Evolutionary conservation across 2,797 vertebrate species (phyloP).

Genomic region (Babyrousa celebensis): DNA sequence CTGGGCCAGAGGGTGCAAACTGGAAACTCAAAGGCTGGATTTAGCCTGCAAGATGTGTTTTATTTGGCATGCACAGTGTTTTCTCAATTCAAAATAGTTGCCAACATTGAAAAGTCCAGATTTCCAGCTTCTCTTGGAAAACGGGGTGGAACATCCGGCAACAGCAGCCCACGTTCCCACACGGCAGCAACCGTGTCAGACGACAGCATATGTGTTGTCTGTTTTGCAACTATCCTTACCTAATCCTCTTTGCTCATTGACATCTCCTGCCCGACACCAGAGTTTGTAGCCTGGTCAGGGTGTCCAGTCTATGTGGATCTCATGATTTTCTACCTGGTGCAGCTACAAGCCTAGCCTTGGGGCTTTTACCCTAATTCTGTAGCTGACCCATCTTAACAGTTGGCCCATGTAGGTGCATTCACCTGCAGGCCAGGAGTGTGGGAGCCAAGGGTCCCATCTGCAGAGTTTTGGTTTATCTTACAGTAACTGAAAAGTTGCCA

Average conservation of each 20-base stretch:
- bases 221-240: neutral
- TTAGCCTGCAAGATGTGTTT: constrained; percentile 56
- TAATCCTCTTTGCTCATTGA: neutral
- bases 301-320: neutral
- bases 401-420: neutral
- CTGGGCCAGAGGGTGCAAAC: constrained; percentile 26
- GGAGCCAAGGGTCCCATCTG: neutral
- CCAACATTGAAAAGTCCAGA: constrained; percentile 61
- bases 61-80: constrained; percentile 56
- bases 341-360: neutral
- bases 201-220: accelerated
- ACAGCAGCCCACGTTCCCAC: neutral
- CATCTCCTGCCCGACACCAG: neutral
- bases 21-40: constrained; percentile 4
- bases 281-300: constrained; percentile 17
- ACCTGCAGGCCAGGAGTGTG: neutral
- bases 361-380: neutral
- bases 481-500: constrained; percentile 12
- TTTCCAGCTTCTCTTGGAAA: constrained; percentile 57
- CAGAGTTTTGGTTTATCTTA: neutral
- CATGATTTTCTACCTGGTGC: constrained; percentile 9
- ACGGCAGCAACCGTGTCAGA: neutral
- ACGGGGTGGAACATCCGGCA: neutral
- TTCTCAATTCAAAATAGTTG: constrained; percentile 68
- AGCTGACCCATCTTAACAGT: neutral